These are phyloP conservation scores for Zeuzera pyrina DNA, from an alignment of 2,888 invertebrate species.

Conservation along the genomic window DNA sequence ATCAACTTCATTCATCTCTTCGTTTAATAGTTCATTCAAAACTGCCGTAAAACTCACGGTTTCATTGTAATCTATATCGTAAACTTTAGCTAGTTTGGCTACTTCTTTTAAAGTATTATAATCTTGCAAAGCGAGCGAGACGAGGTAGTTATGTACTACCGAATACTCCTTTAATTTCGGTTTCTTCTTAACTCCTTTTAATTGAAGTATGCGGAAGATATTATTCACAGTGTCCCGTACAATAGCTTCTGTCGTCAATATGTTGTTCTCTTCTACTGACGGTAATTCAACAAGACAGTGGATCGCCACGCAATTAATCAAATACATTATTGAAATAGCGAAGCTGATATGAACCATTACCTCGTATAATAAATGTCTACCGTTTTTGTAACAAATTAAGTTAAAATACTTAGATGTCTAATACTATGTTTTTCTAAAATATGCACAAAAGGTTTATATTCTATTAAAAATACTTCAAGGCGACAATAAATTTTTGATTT, in stretches of 20 bases:
- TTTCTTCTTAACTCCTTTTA: conserved; percentile 21
- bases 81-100: conserved; percentile 24
- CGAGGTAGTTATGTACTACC: conserved; percentile 35
- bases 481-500: too few relatives aligned
- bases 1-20: conserved; percentile 22
- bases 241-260: background rate
- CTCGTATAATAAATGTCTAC: too few relatives aligned
- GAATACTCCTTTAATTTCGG: conserved; percentile 29
- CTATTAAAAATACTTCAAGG: too few relatives aligned
- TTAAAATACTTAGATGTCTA: too few relatives aligned
- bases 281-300: background rate
- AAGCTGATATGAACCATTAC: too few relatives aligned
- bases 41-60: conserved; percentile 25
- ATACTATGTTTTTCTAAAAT: too few relatives aligned
- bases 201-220: conserved; percentile 31
- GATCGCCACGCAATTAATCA: too few relatives aligned
- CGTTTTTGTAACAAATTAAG: too few relatives aligned
- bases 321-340: too few relatives aligned
- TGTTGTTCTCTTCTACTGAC: background rate
- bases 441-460: too few relatives aligned
- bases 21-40: conserved; percentile 36
- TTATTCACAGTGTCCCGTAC: conserved; percentile 20
- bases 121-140: conserved; percentile 31
- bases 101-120: conserved; percentile 31
- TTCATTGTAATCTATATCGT: conserved; percentile 24